Evolutionary conservation across 2,888 invertebrate genomes (phyloP), one percentile per base, ranked within the genome.

Genomic region (Agapetus fuscipes): DNA sequence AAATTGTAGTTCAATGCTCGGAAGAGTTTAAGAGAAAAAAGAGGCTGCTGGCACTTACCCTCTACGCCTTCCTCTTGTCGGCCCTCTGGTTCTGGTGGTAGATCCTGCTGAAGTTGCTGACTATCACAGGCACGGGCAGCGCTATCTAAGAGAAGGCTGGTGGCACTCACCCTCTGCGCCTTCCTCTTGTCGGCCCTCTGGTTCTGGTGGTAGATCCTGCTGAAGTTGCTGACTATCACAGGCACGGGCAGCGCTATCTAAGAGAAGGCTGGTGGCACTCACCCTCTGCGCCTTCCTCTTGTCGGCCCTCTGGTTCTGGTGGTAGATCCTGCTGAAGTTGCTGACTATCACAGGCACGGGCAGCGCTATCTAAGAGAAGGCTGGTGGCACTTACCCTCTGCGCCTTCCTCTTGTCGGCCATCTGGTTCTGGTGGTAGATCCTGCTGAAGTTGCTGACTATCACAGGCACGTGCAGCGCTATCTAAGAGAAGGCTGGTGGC

Each of bases 371-470:
- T n/a, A n/a, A n/a, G n/a, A n/a, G n/a, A n/a, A n/a, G n/a, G n/a
- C n/a, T n/a, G n/a, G 32, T 24, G 31, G n/a, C 15, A 60, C 75
- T 72, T 73, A 96, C 97, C 83, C 97, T 83, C 70, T 98, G 98
- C 50, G 97, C 97, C 78, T 97, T 96, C 55, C 97, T 77, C 69
- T 98, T 99, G 64, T 99, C 98, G 30, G 97, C 96, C 52, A 98
- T 73, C 69, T 98, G 98, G 72, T 94, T 98, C 74, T 98, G 98
- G 66, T 98, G 97, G 73, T 98, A 99, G 68, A 98, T 98, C 63
- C 98, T 76, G 62, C 95, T 96, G 79, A 98, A 98, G 79, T 98
- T 98, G 67, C 95, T 96, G 53, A 98, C 98, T 71, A 98, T 98
- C 62, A 98, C 97, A 51, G 97, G 98, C 56, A 98, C 98, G 37